Base-by-base conservation (phyloP, 2,888 invertebrate genomes). In the Yponomeuta evonymella region DNA sequence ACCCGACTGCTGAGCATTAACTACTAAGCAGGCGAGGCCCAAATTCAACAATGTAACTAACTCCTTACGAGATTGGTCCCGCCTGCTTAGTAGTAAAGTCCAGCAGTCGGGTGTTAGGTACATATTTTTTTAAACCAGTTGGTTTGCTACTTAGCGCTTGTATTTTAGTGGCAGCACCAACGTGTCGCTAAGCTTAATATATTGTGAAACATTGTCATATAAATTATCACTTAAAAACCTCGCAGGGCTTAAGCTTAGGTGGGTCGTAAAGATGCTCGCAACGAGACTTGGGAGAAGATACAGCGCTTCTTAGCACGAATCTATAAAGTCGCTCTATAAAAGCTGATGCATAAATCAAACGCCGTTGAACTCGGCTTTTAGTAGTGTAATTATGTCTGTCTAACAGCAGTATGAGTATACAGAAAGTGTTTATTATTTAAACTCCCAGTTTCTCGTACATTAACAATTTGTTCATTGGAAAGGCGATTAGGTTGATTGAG, bases 151-250 rank as follows among this genome's bases (percentile, higher is more conserved):
- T 79, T 73, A 74, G 76, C 75, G 75, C 79, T 81, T 80, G 78
- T 81, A 79, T 79, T 79, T 80, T 78, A 79, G 77, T 77, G 74
- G 76, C 71, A 70, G 76, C 77, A 75, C 76, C 79, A 74, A 74
- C 71, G 74, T 75, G 48, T 36, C 48, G 70, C 70, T 76, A 75
- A 81, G 76, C 77, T 79, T 82, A 81, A 80, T 83, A 83, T 83
- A 83, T 79, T 79, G 82, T 80, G 76, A 78, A 78, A 81, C 80
- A 80, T 79, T 82, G 85, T 82, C 84, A 79, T 80, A 83, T 85
- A 85, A 84, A 84, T 85, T 83, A 81, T 79, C 77, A 83, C 83
- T 82, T 83, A 81, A 84, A 83, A 83, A 79, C 80, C 76, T 33
- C 23, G 51, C 15, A 65, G 70, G 70, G 70, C 65, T 70, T 70